Evolutionary conservation across 2,888 invertebrate genomes (phyloP).

Genomic region (Lymantria monacha): DNA sequence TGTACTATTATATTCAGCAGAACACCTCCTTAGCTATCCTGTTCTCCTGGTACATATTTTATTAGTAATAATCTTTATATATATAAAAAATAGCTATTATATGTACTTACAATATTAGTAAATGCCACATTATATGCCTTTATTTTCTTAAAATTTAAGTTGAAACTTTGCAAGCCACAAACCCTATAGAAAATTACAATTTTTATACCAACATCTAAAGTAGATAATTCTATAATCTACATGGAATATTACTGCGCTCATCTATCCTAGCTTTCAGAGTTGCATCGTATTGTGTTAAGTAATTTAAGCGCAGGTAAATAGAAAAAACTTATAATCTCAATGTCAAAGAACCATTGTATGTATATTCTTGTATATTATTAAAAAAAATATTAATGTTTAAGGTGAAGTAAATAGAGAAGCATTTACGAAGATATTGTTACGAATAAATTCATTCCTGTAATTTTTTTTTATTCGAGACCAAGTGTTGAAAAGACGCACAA

Average conservation of each 20-base stretch:
- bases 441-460: slow-evolving; percentile 46
- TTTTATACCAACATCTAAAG: slow-evolving; percentile 19
- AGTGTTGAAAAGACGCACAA: slow-evolving; percentile 62
- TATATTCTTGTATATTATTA: slow-evolving; percentile 78
- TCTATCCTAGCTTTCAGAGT: slow-evolving; percentile 41
- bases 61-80: not conserved
- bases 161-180: slow-evolving; percentile 39
- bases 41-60: slow-evolving; percentile 17
- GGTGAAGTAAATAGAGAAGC: slow-evolving; percentile 31
- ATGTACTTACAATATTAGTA: no score
- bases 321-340: slow-evolving; percentile 65
- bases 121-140: no score
- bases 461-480: slow-evolving; percentile 30
- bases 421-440: slow-evolving; percentile 39
- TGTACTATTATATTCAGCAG: slow-evolving; percentile 10
- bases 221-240: slow-evolving; percentile 12
- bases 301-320: slow-evolving; percentile 48
- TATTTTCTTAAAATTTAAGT: no score
- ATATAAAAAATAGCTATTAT: slow-evolving; percentile 1
- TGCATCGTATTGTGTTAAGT: slow-evolving; percentile 38
- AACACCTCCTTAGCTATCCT: slow-evolving; percentile 11
- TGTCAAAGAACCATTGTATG: slow-evolving; percentile 50
- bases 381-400: slow-evolving; percentile 49
- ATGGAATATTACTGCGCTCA: slow-evolving; percentile 30
- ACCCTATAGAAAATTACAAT: slow-evolving; percentile 32